Evolutionary conservation across 2,113 vertebrate species (phyloP), one percentile per base, ranked within the genome.

Genomic region (Lasiurus cinereus): DNA sequence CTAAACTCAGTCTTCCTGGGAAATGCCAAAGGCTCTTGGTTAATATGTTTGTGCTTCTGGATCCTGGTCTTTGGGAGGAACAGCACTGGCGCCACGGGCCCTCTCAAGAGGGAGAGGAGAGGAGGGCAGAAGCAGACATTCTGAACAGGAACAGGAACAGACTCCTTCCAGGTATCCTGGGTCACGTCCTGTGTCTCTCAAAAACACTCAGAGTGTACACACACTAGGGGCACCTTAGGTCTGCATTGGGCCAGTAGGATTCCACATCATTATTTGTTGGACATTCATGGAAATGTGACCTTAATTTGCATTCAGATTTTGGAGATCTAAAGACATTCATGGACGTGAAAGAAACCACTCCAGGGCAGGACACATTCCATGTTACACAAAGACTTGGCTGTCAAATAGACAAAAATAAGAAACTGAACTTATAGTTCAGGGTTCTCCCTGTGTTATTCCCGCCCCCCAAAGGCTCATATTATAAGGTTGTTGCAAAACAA

Each of bases 31-130:
- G 29, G 29, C 24, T 56, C 27, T 1, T 14, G 29, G 56, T 62
- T 74, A 29, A 50, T 14, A 29, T 5, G 3, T 8, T 36, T 31
- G 19, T 59, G 74, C 73, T 21, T 89, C 79, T 16, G 22, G 29
- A 27, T 59, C 31, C 43, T 33, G 14, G 18, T n/a, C 29, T 67
- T 39, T 76, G 18, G 54, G 43, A 62, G 11, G 50, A 46, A 0
- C 2, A 21, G 39, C 62, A 43, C 50, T 52, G n/a, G 29, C 2
- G 1, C n/a, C 14, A 18, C 2, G 24, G 33, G 1, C 11, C 16
- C 54, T 87, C 50, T 72, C 6, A 18, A 52, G 66, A n/a, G 39
- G 4, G 9, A 14, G 48, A 46, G 46, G 39, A 62, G 15, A 73
- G 46, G 56, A 85, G n/a, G 31, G 4, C 36, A 21, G 22, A 31